phyloP scores from a whole-genome alignment of 2,797 vertebrate genomes.

The Vireo griseus region DNA sequence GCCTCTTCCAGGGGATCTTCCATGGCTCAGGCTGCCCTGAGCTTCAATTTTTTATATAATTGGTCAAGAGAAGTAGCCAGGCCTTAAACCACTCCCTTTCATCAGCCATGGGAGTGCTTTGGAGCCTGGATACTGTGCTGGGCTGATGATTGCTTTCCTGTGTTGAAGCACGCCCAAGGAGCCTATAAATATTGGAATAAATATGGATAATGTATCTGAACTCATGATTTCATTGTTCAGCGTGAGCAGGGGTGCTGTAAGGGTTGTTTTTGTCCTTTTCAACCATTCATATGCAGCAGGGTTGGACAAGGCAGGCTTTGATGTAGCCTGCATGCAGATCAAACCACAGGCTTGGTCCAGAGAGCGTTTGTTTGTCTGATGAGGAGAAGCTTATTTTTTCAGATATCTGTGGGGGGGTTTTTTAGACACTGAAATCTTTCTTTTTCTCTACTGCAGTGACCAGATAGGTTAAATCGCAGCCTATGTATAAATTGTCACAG shows the following conservation, averaged over 20 bases:
- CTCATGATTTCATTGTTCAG: neutral
- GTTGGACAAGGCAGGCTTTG: neutral
- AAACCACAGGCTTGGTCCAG: neutral
- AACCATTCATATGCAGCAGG: neutral
- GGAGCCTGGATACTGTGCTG: neutral
- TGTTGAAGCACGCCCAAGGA: neutral
- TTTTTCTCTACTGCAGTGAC: neutral
- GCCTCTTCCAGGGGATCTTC: neutral
- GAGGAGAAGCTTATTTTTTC: neutral
- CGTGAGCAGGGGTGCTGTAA: neutral
- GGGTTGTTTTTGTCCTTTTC: neutral
- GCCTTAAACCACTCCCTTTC: neutral
- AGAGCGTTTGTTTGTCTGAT: neutral
- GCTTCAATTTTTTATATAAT: neutral
- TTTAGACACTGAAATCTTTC: neutral
- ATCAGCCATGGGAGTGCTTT: neutral
- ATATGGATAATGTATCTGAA: neutral
- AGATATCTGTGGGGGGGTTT: neutral
- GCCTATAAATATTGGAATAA: neutral
- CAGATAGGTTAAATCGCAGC: neutral
- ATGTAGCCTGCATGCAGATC: neutral
- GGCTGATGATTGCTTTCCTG: neutral
- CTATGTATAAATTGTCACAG: neutral
- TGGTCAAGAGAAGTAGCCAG: neutral
- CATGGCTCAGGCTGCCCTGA: neutral